Conservation (phyloP, 2,797 vertebrate species). For the Holocentrus rufus region DNA sequence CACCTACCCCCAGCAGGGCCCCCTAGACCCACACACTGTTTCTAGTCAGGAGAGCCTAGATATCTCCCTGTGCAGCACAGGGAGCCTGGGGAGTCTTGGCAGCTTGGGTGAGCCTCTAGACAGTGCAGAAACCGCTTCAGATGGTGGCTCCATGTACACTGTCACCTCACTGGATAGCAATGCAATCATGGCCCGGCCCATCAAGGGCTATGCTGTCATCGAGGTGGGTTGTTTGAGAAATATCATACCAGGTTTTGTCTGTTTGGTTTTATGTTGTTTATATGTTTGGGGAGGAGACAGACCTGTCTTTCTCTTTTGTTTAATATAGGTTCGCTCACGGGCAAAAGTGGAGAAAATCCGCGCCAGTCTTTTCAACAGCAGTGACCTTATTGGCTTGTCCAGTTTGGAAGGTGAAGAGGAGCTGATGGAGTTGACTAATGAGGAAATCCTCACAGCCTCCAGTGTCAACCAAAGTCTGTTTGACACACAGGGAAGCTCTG, state of each 20-base stretch:
- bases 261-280: background rate
- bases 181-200: constrained; percentile 83
- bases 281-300: background rate
- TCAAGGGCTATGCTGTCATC: constrained; percentile 97
- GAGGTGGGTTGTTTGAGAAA: constrained; percentile 83
- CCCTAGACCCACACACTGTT: constrained; percentile 88
- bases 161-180: constrained; percentile 90
- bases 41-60: constrained; percentile 98
- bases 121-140: constrained; percentile 85
- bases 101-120: constrained; percentile 93
- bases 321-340: constrained; percentile 89
- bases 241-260: background rate
- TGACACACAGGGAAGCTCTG: constrained; percentile 97
- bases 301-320: background rate
- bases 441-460: constrained; percentile 97
- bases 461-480: constrained; percentile 98
- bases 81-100: constrained; percentile 93
- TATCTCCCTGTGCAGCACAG: constrained; percentile 94
- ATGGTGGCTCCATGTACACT: constrained; percentile 90
- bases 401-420: constrained; percentile 97
- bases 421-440: constrained; percentile 97
- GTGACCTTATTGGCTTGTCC: constrained; percentile 96
- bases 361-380: constrained; percentile 97
- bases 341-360: constrained; percentile 98
- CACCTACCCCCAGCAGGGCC: constrained; percentile 75